Percentiles rank a stretch among this genome's conserved stretches.
These are phyloP conservation scores for Ischnus inquisitorius DNA, from an alignment of 2,888 invertebrate species.

Conservation along the genomic window DNA sequence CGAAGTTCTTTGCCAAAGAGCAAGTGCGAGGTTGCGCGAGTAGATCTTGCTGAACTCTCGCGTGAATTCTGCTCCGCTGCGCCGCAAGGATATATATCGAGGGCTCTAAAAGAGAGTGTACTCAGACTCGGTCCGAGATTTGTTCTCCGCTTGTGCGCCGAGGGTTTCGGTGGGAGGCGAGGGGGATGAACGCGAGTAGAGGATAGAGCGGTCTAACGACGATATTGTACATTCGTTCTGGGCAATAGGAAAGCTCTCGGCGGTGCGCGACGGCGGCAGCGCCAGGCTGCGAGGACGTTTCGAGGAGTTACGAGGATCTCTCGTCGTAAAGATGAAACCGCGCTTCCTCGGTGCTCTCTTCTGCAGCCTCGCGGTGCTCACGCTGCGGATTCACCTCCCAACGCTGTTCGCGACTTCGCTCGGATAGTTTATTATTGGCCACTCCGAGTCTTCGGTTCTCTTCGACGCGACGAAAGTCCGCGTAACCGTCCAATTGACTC, in stretches of 20 bases:
- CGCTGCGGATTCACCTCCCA: conserved; percentile 56
- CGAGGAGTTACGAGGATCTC: conserved; percentile 77
- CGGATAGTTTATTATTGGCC: neutral
- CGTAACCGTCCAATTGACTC: conserved; percentile 78
- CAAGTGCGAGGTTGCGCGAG: neutral
- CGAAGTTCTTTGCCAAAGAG: neutral
- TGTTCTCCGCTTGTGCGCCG: neutral
- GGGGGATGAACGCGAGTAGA: conserved; percentile 27
- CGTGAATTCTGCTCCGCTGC: neutral
- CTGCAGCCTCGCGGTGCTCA: conserved; percentile 66
- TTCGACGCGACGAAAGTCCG: conserved; percentile 48
- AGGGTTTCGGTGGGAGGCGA: neutral
- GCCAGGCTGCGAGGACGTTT: conserved; percentile 64
- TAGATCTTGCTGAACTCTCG: conserved; percentile 8
- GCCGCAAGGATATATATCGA: conserved; percentile 8
- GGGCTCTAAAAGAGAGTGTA: conserved; percentile 24
- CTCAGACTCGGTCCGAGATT: conserved; percentile 26
- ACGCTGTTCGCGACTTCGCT: conserved; percentile 2
- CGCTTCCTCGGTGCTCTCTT: conserved; percentile 69
- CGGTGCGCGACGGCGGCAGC: conserved; percentile 42
- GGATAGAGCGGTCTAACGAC: conserved; percentile 73
- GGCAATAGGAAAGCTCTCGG: conserved; percentile 32
- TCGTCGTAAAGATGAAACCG: conserved; percentile 79
- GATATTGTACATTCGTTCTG: conserved; percentile 70
- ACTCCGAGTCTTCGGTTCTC: conserved; percentile 8